phyloP scores from a whole-genome alignment of 2,888 invertebrate species.

The Ophonus ardosiacus region DNA sequence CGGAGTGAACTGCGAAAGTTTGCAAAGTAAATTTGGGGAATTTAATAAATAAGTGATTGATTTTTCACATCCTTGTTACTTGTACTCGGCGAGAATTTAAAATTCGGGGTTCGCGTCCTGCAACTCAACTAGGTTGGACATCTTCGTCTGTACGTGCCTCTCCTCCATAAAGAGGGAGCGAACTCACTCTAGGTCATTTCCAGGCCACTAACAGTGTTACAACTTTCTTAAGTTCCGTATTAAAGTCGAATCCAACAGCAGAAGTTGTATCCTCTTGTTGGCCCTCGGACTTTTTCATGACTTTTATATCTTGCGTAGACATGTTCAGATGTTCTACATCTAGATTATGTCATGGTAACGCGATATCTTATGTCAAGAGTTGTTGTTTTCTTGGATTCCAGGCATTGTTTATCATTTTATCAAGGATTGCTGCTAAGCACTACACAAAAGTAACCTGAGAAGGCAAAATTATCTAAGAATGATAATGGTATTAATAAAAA shows the following conservation, averaged over 20 bases:
- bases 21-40: background rate
- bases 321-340: background rate
- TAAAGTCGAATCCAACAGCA: conserved; percentile 11
- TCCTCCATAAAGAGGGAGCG: conserved; percentile 26
- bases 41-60: conserved; percentile 6
- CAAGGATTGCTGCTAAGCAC: background rate
- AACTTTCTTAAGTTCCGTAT: conserved; percentile 32
- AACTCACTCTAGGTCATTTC: conserved; percentile 15
- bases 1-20: background rate
- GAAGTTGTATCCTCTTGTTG: conserved; percentile 30
- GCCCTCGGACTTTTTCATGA: background rate
- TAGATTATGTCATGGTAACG: conserved; percentile 27
- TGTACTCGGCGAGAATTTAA: conserved; percentile 8
- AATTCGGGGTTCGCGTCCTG: background rate
- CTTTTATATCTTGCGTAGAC: background rate
- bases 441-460: background rate
- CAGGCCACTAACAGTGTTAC: conserved; percentile 36
- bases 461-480: too few species aligned
- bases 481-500: too few species aligned
- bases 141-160: conserved; percentile 14
- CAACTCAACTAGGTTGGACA: conserved; percentile 3
- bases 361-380: background rate
- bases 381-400: background rate
- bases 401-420: background rate
- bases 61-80: background rate